Evolutionary conservation across 2,797 vertebrate species (phyloP), one percentile per base, ranked within the genome.

Genomic region (Sebastes melanostomus): DNA sequence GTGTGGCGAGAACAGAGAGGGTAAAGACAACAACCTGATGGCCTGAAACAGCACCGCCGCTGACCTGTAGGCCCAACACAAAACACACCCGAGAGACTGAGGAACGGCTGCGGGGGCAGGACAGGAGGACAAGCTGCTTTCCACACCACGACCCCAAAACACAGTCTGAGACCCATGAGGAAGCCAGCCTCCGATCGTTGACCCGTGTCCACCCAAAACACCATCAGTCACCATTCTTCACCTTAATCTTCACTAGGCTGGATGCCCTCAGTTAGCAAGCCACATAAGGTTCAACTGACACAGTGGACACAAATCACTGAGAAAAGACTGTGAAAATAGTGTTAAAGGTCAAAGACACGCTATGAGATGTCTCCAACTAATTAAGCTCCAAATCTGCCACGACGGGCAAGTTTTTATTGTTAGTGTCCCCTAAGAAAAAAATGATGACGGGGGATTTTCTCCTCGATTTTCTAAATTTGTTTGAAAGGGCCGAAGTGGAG

Each of bases 1-100:
- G 81, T 72, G 77, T 87, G 86, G 77, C 58, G 27, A 83, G 77
- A 83, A 77, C 85, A 85, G 69, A 84, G 76, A 76, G 78, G 66
- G 73, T 67, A 91, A 89, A 91, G 82, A 84, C 89, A 92, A 93
- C 91, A 92, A 85, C 84, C 74, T 74, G 85, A 86, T 81, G 78
- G 77, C 81, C 80, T 83, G 71, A 90, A 88, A 86, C 82, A 83
- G 81, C 85, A 72, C 27, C 59, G 25, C 16, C 20, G 52, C 71
- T 91, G 91, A 92, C 89, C 90, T 89, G 75, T 79, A 80, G 90
- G 89, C 83, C 69, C 38, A 2, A 82, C 83, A 88, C 79, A 91
- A 90, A 93, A 91, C 86, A 87, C 81, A 78, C 80, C 58, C 74
- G 36, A 2, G 82, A 66, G 80, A 84, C 58, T 56, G 72, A 52